Base-by-base conservation (phyloP, 2,113 vertebrate species). In the Myotis lucifugus region DNA sequence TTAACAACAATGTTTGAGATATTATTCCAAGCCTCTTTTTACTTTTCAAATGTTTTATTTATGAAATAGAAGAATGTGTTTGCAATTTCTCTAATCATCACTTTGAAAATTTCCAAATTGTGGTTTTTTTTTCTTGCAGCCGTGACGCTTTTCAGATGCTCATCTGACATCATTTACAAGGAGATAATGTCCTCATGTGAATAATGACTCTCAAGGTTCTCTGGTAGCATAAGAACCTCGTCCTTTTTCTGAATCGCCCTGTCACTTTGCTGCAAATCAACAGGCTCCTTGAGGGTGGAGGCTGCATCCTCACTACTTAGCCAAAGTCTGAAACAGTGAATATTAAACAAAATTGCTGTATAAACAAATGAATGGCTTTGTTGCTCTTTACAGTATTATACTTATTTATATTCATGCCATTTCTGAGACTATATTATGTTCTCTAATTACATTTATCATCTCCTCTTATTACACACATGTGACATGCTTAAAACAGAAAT, bases 401-500 rank as follows among this genome's bases (percentile, higher is more conserved):
- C 14, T 72, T 86, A 91, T 92, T 67, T 88, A 76, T 76, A 85
- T 42, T 34, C 29, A 56, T 88, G 34, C 29, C 32, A 79, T 87
- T 89, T 96, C 81, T 91, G 42, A 89, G 46, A 40, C 17, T 72
- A 93, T 19, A 82, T 56, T 66, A 52, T 40, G 29, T 74, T 89
- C 94, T 69, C 50, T 89, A 78, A 90, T 46, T 64, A 64, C 23
- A 92, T 73, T 74, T 85, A 85, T 81, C 40, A 81, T 95, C 78
- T 97, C 42, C 42, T 91, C 19, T 84, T 91, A 73, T 74, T 91
- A 69, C 3, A 84, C 67, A 69, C 12, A 84, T 40, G 23, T 91
- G 82, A 70, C 17, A 79, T 91, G 52, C 19, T 89, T 77, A 79
- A 91, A 95, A 77, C 6, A 84, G 67, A 93, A 96, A 82, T 50